phyloP scores from a whole-genome alignment of 2,113 vertebrate genomes.

The Neolamprologus toae region DNA sequence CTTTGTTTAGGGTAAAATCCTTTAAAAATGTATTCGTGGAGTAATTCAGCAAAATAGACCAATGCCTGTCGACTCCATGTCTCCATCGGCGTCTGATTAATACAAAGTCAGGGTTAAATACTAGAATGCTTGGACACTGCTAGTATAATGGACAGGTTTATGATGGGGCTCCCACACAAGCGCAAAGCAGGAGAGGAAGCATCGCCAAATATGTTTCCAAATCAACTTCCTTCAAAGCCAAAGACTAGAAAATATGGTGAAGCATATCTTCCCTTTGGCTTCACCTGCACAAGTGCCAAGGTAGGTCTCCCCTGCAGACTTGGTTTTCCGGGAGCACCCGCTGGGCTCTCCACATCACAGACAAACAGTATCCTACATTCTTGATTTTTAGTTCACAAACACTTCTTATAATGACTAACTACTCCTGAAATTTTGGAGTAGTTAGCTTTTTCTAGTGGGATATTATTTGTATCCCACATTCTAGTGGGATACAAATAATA shows the following conservation, averaged over 20 bases:
- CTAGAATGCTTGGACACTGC: neutral
- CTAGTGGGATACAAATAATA: neutral
- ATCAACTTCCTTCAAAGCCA: neutral
- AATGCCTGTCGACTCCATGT: neutral
- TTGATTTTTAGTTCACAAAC: neutral
- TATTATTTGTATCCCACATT: neutral
- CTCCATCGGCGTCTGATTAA: neutral
- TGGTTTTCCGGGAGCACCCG: neutral
- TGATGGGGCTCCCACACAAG: neutral
- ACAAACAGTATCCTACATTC: neutral
- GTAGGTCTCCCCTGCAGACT: neutral
- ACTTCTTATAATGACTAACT: neutral
- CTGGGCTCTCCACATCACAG: neutral
- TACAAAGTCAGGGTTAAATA: neutral
- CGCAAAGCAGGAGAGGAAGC: neutral
- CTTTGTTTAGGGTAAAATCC: neutral
- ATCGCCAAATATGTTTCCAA: neutral
- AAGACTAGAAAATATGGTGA: neutral
- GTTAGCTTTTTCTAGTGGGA: neutral
- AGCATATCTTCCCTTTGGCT: neutral
- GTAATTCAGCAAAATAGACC: neutral
- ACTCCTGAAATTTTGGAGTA: neutral
- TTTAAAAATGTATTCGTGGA: neutral
- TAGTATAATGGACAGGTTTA: neutral
- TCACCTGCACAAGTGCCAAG: rapidly evolving